phyloP scores from a whole-genome alignment of 2,888 invertebrate species.

The Trachelus iudaicus region DNA sequence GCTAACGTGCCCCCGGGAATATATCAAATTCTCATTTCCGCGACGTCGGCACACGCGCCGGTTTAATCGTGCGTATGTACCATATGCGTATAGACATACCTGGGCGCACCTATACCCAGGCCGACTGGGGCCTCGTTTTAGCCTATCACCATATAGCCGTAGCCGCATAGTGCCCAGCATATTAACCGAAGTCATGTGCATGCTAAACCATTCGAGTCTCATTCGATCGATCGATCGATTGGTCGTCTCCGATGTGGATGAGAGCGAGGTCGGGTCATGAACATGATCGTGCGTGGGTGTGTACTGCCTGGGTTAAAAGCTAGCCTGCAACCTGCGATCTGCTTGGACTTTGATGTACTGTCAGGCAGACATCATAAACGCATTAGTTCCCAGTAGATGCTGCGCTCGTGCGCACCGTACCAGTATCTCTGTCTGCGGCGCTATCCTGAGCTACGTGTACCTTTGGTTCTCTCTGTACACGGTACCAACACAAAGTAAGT shows the following conservation, averaged over 20 bases:
- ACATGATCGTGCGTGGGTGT: constrained; percentile 12
- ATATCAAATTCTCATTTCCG: constrained; percentile 4
- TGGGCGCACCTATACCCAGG: background rate
- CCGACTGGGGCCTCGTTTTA: background rate
- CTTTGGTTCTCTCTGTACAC: background rate
- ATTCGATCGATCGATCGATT: background rate
- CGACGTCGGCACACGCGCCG: background rate
- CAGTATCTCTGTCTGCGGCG: background rate
- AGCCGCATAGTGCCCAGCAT: background rate
- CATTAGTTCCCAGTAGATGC: constrained; percentile 50
- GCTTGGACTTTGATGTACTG: constrained; percentile 57
- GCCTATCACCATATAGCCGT: background rate
- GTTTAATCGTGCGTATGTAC: background rate
- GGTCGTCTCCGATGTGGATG: background rate
- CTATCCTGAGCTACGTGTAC: background rate
- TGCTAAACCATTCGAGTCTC: background rate
- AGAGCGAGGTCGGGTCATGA: background rate
- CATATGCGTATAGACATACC: background rate
- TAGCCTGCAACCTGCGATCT: constrained; percentile 14
- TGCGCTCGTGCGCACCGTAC: background rate
- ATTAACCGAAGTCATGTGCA: background rate
- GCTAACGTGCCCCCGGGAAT: background rate
- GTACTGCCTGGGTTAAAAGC: constrained; percentile 7
- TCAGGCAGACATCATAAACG: constrained; percentile 60
- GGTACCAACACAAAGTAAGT: background rate